Evolutionary conservation across 2,797 vertebrate genomes (phyloP), one percentile per base, ranked within the genome.

Genomic region (Champsocephalus gunnari): DNA sequence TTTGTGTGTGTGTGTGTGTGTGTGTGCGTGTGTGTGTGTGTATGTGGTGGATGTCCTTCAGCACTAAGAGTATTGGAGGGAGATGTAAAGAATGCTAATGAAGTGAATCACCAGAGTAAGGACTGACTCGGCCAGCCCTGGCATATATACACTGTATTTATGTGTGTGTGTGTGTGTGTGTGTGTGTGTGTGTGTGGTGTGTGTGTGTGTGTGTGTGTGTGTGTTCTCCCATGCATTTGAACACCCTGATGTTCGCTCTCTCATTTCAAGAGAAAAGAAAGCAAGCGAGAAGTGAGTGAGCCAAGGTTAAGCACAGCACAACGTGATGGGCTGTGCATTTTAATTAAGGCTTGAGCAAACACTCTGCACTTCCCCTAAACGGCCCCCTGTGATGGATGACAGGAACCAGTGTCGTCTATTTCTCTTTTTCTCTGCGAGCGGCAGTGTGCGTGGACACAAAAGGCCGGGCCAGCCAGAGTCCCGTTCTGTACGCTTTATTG

Each of bases 31-130:
- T 58, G 63, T 57, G 66, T 63, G 44, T 57, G 51, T 73, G 54
- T 70, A 45, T 69, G 19, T 59, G 13, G 68, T 83, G 75, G 76
- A 87, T 77, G 90, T 92, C 93, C 92, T 94, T 94, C 92, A 94
- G 83, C 85, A 56, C 75, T 79, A 82, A 89, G 83, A 85, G 82
- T 84, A 84, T 83, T 89, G 83, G 83, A 90, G 87, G 67, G 72
- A 86, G 75, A 86, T 82, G 82, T 81, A 86, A 87, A 85, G 90
- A 93, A 94, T 95, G 89, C 85, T 94, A 94, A 94, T 94, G 85
- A 89, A 85, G 58, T 64, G 32, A 87, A 81, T 82, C 81, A 75
- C 81, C 58, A 73, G 75, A 89, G 84, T 87, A 77, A 75, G 74
- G 73, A 69, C 67, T 71, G 81, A 78, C 83, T 86, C 80, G 76